Evolutionary conservation across 2,797 vertebrate genomes (phyloP), one percentile per base, ranked within the genome.

Genomic region (Heterohyrax brucei): DNA sequence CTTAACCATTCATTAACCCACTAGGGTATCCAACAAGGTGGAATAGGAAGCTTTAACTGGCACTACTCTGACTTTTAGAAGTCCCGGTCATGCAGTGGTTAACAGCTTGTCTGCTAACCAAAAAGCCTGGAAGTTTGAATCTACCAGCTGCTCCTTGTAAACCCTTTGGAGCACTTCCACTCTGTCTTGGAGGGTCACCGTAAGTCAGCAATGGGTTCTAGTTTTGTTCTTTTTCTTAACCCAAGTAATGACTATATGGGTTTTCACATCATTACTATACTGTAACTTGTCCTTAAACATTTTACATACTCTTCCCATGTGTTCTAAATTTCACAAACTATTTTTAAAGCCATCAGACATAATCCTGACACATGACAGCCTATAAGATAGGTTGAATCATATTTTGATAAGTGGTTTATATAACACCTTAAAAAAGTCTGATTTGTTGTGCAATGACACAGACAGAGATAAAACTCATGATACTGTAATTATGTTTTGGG

Each of bases 321-420:
- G 53, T 61, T 91, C 28, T 48, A 26, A 70, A 82, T 72, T 95
- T 96, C n/a, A 77, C 21, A 68, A 84, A 72, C 2, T 77, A 76
- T 95, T 93, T 95, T 93, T 95, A 76, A 95, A 88, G 3, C 10
- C 18, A 76, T 86, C n/a, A 79, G 39, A 84, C 91, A 87, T 59
- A 90, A 89, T 83, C 24, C 3, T 87, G 21, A 39, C 18, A 83
- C 2, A 89, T 3, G 70, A 14, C 4, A 79, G 4, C 12, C n/a
- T 14, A 75, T 79, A 73, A 83, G 70, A 80, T 78, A 80, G 30
- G 0, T 76, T 94, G 61, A 91, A 76, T 75, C 16, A 81, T 87
- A 91, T 73, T 97, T 87, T 95, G 66, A 56, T 87, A 75, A 85
- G 14, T 70, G 13, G 4, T 50, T 53, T 95, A 66, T 46, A 78